Percentiles rank a stretch among this genome's conserved stretches.
Conservation (phyloP, 2,888 invertebrate genomes). For the Linyphia triangularis region DNA sequence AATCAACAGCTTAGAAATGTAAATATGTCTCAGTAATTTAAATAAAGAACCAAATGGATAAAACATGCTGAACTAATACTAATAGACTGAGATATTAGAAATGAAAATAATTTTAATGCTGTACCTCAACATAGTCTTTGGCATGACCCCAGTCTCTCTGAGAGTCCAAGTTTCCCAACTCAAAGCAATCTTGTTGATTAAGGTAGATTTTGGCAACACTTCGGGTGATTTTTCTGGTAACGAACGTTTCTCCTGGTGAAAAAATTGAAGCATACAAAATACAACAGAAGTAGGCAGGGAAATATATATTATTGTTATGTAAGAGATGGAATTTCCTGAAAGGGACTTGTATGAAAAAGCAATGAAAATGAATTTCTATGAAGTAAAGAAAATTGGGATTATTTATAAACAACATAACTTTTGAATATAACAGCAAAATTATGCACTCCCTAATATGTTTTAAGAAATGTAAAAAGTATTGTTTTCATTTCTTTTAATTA, state of each 20-base stretch:
- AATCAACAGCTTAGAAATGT: too few relatives aligned
- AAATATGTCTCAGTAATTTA: too few relatives aligned
- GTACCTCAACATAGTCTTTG: constrained; percentile 94
- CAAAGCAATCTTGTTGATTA: constrained; percentile 90
- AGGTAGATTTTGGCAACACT: constrained; percentile 97
- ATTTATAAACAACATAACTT: too few relatives aligned
- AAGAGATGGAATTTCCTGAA: too few relatives aligned
- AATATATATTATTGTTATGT: too few relatives aligned
- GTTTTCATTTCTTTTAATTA: too few relatives aligned
- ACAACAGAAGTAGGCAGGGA: neutral
- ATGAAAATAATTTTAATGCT: neutral
- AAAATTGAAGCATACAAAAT: neutral
- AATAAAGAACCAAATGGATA: neutral
- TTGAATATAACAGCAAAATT: too few relatives aligned
- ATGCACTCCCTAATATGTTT: too few relatives aligned
- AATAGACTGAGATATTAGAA: neutral
- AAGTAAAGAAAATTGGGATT: too few relatives aligned
- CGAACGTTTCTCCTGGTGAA: constrained; percentile 92
- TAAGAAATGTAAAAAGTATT: too few relatives aligned
- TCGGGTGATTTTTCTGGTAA: constrained; percentile 97
- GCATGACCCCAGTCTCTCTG: constrained; percentile 99
- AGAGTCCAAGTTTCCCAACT: constrained; percentile 96
- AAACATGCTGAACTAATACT: neutral
- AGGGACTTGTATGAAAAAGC: too few relatives aligned
- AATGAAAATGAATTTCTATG: too few relatives aligned